These are phyloP conservation scores for Poeciliopsis prolifica DNA, from an alignment of 2,113 vertebrate species.

Conservation along the genomic window DNA sequence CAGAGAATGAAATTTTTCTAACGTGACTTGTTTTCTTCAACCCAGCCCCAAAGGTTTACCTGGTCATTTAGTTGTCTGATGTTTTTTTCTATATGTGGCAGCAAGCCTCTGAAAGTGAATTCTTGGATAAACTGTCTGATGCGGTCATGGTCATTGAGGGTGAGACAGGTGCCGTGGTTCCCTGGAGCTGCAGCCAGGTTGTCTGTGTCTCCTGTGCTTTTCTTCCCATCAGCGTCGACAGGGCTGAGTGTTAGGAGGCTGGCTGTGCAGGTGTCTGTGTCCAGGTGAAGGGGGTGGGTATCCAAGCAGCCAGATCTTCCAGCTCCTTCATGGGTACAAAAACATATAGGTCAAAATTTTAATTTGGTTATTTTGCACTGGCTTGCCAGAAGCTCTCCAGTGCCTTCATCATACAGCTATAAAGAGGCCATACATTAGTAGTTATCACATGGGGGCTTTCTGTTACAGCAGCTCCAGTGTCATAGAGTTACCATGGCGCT, in stretches of 20 bases:
- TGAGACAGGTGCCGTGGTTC: slow-evolving; percentile 89
- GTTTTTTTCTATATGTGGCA: slow-evolving; percentile 97
- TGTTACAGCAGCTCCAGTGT: too few relatives aligned
- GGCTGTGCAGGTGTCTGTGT: slow-evolving; percentile 71
- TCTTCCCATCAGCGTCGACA: slow-evolving; percentile 76
- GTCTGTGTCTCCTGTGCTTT: slow-evolving; percentile 69
- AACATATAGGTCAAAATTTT: not conserved
- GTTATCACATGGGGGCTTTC: too few relatives aligned
- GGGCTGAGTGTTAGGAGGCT: slow-evolving; percentile 70
- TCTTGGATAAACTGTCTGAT: slow-evolving; percentile 97
- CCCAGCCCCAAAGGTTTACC: slow-evolving; percentile 71
- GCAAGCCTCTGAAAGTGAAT: slow-evolving; percentile 94
- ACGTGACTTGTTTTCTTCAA: too few relatives aligned
- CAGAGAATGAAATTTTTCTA: too few relatives aligned
- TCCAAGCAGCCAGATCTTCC: slow-evolving; percentile 81
- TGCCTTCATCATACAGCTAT: too few relatives aligned
- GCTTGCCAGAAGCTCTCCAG: too few relatives aligned
- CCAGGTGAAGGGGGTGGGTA: slow-evolving; percentile 86
- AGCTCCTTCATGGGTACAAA: not conserved
- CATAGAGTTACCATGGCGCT: too few relatives aligned
- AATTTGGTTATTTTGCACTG: too few relatives aligned
- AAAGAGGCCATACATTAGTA: too few relatives aligned
- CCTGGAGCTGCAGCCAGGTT: slow-evolving; percentile 53
- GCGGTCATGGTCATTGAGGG: slow-evolving; percentile 94
- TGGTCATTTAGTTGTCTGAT: slow-evolving; percentile 98